phyloP scores from a whole-genome alignment of 2,797 vertebrate genomes.

The Acanthiza pusilla region DNA sequence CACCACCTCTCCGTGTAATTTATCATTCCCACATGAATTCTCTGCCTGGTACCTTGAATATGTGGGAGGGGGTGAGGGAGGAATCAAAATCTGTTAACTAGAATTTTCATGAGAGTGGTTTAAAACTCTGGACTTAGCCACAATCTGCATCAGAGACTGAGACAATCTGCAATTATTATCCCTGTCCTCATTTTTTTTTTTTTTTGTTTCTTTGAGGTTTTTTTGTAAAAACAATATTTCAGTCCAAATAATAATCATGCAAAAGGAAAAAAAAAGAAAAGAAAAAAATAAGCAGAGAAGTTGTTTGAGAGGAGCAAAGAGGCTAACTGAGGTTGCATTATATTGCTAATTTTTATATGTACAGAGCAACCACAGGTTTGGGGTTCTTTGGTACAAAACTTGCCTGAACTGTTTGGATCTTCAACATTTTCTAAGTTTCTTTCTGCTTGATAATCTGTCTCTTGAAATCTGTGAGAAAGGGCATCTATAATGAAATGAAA shows the following conservation, averaged over 20 bases:
- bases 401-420: background rate
- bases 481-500: background rate
- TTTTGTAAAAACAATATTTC: constrained; percentile 51
- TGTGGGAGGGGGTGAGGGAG: background rate
- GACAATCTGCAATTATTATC: background rate
- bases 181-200: background rate
- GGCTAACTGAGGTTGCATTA: background rate
- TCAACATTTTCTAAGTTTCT: background rate
- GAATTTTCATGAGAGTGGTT: background rate
- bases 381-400: background rate
- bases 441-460: background rate
- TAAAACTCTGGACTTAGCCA: background rate
- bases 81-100: background rate
- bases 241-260: constrained; percentile 15
- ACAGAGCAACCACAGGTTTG: background rate
- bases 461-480: background rate
- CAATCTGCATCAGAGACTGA: background rate
- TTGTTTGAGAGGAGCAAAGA: background rate
- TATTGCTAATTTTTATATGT: background rate
- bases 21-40: background rate
- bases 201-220: background rate
- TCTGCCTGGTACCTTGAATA: background rate
- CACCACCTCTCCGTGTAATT: background rate
- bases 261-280: background rate
- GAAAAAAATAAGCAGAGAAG: background rate